These are phyloP conservation scores for Labeo calbasu DNA, from an alignment of 2,797 vertebrate genomes.

Conservation along the genomic window DNA sequence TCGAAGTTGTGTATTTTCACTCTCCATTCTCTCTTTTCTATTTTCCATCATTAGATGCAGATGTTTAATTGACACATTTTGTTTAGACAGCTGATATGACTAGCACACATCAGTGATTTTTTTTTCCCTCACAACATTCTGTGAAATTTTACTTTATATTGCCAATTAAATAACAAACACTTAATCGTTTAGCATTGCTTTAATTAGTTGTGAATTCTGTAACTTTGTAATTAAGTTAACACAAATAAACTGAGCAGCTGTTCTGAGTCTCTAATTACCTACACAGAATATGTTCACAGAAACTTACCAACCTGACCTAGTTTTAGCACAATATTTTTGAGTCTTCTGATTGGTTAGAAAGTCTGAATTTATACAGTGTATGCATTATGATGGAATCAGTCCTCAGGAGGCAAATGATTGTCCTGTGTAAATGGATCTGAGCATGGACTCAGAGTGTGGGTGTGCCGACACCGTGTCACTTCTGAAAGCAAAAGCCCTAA, in stretches of 20 bases:
- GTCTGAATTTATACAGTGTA: not conserved
- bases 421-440: conserved; percentile 8
- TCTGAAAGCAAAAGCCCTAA: conserved; percentile 14
- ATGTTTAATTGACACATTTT: not conserved
- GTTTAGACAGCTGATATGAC: not conserved
- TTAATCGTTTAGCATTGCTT: not conserved
- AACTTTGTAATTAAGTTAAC: not conserved
- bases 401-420: not conserved
- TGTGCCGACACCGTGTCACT: conserved; percentile 3
- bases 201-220: not conserved
- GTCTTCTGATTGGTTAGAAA: not conserved
- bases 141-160: not conserved
- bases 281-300: not conserved
- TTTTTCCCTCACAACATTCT: not conserved
- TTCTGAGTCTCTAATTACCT: conserved; percentile 1
- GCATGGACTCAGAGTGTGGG: not conserved
- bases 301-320: not conserved
- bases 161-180: not conserved
- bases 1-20: not conserved
- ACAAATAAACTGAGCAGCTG: not conserved
- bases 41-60: not conserved
- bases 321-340: not conserved
- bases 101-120: not conserved
- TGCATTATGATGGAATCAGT: conserved; percentile 1
- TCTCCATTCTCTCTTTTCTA: not conserved